These are phyloP conservation scores for Pandion haliaetus DNA, from an alignment of 2,113 vertebrate genomes.

Conservation along the genomic window DNA sequence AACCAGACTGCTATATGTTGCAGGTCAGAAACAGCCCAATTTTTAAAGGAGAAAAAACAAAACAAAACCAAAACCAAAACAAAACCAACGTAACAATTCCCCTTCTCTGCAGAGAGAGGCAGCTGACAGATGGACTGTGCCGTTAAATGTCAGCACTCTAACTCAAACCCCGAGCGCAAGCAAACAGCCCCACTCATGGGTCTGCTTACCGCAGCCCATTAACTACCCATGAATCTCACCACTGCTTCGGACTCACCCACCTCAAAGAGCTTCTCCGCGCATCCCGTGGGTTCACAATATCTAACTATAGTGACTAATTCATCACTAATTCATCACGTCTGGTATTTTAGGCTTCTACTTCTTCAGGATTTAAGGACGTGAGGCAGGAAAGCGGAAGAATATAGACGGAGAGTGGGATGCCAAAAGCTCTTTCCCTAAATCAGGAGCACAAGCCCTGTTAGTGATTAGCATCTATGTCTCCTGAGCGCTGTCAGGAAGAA, in stretches of 20 bases:
- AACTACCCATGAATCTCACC: not conserved
- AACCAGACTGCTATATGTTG: not conserved
- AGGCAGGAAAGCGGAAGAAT: not conserved
- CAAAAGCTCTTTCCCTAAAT: not conserved
- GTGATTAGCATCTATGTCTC: not conserved
- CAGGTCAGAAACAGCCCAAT: not conserved
- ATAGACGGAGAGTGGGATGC: too few relatives aligned
- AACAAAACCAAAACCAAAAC: not conserved
- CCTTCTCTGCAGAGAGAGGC: not conserved
- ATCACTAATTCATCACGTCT: not conserved
- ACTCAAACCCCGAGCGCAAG: not conserved
- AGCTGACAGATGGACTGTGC: not conserved
- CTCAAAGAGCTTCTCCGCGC: not conserved
- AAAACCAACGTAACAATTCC: not conserved
- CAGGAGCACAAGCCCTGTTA: not conserved
- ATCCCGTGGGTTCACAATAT: not conserved
- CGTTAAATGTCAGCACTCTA: slow-evolving; percentile 25
- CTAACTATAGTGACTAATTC: not conserved
- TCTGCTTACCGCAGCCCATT: not conserved
- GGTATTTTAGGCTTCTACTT: not conserved
- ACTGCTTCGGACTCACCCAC: not conserved
- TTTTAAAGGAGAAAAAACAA: not conserved
- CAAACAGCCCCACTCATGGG: not conserved
- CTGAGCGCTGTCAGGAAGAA: not conserved
- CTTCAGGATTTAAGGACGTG: not conserved